These are phyloP conservation scores for Plagodis dolabraria DNA, from an alignment of 2,888 invertebrate genomes.

Conservation along the genomic window DNA sequence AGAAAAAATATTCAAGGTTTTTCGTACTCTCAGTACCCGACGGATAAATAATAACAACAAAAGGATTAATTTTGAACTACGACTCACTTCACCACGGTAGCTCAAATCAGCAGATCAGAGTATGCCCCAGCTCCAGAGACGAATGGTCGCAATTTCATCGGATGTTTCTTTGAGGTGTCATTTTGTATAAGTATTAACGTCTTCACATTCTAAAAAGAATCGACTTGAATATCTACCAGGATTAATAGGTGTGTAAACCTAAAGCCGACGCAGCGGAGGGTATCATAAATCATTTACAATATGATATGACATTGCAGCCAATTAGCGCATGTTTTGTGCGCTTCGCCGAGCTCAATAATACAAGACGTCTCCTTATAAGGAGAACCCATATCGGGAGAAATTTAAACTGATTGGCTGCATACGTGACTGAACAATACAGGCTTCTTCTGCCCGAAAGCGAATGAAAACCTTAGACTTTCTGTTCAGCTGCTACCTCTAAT, in stretches of 20 bases:
- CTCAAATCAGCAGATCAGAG: no score
- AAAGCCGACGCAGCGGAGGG: constrained; percentile 22
- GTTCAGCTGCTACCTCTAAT: constrained; percentile 67
- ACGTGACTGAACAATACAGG: constrained; percentile 74
- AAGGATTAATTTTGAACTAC: no score
- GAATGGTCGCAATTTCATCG: no score
- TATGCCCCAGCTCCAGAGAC: no score
- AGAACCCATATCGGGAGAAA: constrained; percentile 68
- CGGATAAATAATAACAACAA: no score
- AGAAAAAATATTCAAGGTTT: no score
- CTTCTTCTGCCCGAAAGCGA: constrained; percentile 48
- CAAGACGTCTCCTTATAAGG: constrained; percentile 59
- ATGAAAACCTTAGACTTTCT: constrained; percentile 60
- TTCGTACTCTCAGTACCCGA: no score
- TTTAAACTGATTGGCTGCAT: constrained; percentile 76
- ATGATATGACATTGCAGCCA: constrained; percentile 71
- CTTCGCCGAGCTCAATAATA: constrained; percentile 56
- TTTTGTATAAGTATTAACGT: not conserved
- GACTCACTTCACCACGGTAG: no score
- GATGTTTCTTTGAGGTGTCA: no score
- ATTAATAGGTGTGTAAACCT: constrained; percentile 29
- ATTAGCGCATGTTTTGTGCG: constrained; percentile 69
- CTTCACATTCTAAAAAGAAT: constrained; percentile 2
- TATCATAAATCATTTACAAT: constrained; percentile 60
- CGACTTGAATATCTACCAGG: constrained; percentile 14